phyloP scores from a whole-genome alignment of 2,888 invertebrate species.

The Cheilosia urbana region DNA sequence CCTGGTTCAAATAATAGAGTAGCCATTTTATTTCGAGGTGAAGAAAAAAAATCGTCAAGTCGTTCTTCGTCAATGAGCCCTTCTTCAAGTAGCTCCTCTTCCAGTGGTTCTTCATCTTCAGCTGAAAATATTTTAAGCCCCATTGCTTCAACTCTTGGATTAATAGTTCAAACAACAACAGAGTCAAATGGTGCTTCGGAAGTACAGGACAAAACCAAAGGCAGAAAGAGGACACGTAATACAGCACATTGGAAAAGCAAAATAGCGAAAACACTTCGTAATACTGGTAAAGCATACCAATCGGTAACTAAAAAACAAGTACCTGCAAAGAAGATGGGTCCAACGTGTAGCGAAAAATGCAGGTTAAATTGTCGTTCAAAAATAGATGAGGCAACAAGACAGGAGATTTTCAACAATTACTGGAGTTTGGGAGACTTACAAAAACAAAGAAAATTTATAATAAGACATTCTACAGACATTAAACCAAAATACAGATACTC shows the following conservation, averaged over 20 bases:
- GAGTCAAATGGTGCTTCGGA: background rate
- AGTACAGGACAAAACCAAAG: background rate
- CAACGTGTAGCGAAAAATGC: background rate
- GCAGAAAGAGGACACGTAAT: background rate
- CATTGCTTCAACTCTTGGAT: background rate
- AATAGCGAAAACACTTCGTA: background rate
- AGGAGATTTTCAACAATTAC: too few relatives aligned
- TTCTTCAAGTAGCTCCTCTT: background rate
- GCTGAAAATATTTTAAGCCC: background rate
- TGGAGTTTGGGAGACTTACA: too few relatives aligned
- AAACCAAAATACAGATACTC: too few relatives aligned
- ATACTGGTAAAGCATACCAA: too few relatives aligned
- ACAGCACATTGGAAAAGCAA: background rate
- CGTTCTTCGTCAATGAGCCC: background rate
- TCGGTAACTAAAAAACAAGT: too few relatives aligned
- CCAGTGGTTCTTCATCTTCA: background rate
- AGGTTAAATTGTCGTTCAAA: background rate
- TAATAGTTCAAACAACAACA: background rate
- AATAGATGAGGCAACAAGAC: too few relatives aligned
- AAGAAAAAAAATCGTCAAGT: background rate
- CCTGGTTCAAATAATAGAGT: background rate
- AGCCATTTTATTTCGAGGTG: background rate
- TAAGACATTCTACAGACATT: too few relatives aligned
- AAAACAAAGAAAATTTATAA: too few relatives aligned
- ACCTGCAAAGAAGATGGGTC: too few relatives aligned